A percentile compares a stretch with the other conserved stretches of the same genome.
Evolutionary conservation across 2,113 vertebrate genomes (phyloP).

Genomic region (Neotragus moschatus): DNA sequence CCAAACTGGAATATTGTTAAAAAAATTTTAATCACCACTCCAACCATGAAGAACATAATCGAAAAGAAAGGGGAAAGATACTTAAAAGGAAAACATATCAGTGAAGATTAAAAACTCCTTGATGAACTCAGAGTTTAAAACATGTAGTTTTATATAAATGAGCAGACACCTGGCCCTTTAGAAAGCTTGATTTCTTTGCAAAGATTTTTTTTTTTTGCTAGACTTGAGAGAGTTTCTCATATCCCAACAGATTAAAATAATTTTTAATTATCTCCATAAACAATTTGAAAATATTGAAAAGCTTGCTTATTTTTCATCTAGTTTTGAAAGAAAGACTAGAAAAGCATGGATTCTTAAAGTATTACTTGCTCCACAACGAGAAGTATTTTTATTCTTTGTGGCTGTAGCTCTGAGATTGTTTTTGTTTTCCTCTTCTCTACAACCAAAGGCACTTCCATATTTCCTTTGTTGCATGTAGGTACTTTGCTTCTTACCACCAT

Average conservation of each 20-base stretch:
- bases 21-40: not conserved
- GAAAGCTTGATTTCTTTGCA: not conserved
- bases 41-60: not conserved
- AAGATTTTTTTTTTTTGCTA: not conserved
- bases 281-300: conserved; percentile 9
- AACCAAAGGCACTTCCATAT: not conserved
- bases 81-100: not conserved
- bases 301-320: not conserved
- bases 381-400: not conserved
- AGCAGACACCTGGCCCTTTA: not conserved
- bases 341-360: not conserved
- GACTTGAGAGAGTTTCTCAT: not conserved
- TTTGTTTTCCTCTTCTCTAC: not conserved
- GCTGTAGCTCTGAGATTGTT: not conserved
- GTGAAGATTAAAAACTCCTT: not conserved
- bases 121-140: not conserved
- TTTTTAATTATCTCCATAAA: not conserved
- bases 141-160: not conserved
- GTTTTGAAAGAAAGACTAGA: not conserved
- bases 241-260: not conserved
- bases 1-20: not conserved
- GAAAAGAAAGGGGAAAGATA: not conserved
- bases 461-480: not conserved
- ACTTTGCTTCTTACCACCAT: not conserved
- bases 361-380: not conserved